Evolutionary conservation across 2,888 invertebrate species (phyloP), one percentile per base, ranked within the genome.

Genomic region (Ypsolopha scabrella): DNA sequence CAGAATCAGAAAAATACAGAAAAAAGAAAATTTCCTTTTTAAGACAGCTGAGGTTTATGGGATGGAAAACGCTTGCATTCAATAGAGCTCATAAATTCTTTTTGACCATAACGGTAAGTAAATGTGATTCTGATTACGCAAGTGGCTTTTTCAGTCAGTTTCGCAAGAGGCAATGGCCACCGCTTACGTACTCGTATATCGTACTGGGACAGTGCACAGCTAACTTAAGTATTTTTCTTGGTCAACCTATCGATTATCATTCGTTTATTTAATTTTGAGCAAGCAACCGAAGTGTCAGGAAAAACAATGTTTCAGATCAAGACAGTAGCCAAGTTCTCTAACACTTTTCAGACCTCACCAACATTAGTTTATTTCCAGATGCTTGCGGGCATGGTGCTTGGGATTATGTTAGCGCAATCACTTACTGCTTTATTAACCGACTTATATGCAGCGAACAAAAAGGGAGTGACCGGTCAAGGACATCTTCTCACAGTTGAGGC

Each of bases 31-130:
- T 24, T 24, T 24, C 24, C 2, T 24, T 24, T 24, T 24, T 24
- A 2, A 24, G 24, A 43, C 44, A 24, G 3, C 3, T 82, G 4
- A 59, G 56, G 51, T 55, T 54, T 8, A 64, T 75, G 10, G 64
- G 59, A 9, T 67, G 65, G 67, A 83, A 83, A 52, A 78, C 70
- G 56, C 57, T 65, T 2, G 57, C 65, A 0, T 83, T 76, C 55
- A 75, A 76, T 55, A 35, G 53, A 6, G 63, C 68, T 48, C 62
- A 76, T 54, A 68, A 61, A 53, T 56, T 66, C 1, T 60, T 63
- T 39, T 61, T 80, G 3, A 51, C 66, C 11, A 38, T 77, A 0
- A 78, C 75, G 57, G 76, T 81, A 57, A 63, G 58, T 53, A 48
- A 10, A 14, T 48, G 10, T 41, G 10, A 41, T 33, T 8, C 36